These are phyloP conservation scores for Centruroides sculpturatus DNA, from an alignment of 1,140 invertebrate genomes.

Conservation along the genomic window DNA sequence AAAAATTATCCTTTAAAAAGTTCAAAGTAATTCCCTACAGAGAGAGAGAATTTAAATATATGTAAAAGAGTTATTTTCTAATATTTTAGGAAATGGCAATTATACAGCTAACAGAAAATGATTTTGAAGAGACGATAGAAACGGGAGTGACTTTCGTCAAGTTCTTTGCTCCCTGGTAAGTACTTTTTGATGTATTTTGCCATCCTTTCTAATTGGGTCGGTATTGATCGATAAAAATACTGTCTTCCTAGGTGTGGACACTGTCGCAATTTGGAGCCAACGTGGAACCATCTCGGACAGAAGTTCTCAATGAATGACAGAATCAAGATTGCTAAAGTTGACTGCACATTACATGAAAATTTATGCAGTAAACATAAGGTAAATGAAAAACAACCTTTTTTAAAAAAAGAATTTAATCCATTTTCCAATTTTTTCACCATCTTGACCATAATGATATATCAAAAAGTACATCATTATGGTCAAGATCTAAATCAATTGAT, in stretches of 20 bases:
- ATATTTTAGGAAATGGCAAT: conserved; percentile 26
- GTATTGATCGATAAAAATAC: too few species aligned
- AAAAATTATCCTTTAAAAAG: too few species aligned
- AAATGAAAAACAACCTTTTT: conserved; percentile 8
- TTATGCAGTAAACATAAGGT: conserved; percentile 50
- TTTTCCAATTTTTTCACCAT: too few species aligned
- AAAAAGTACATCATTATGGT: too few species aligned
- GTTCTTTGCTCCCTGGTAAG: conserved; percentile 61
- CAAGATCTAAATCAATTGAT: too few species aligned
- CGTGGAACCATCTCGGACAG: conserved; percentile 52
- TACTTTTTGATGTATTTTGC: not conserved
- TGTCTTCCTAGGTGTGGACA: conserved; percentile 61
- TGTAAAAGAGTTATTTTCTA: not conserved
- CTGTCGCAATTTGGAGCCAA: conserved; percentile 56
- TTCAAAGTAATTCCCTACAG: too few species aligned
- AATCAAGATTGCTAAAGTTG: conserved; percentile 51
- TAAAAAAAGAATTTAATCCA: too few species aligned
- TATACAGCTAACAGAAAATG: conserved; percentile 23
- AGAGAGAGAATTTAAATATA: too few species aligned
- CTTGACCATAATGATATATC: too few species aligned
- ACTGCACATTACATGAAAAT: conserved; percentile 46
- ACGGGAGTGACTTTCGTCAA: conserved; percentile 52
- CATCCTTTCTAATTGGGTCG: too few species aligned
- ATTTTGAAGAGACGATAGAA: conserved; percentile 26
- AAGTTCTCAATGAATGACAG: conserved; percentile 38